Percentiles rank a stretch among this genome's conserved stretches.
Conservation (phyloP, 2,888 invertebrate genomes). For the Cataglyphis cursor region DNA sequence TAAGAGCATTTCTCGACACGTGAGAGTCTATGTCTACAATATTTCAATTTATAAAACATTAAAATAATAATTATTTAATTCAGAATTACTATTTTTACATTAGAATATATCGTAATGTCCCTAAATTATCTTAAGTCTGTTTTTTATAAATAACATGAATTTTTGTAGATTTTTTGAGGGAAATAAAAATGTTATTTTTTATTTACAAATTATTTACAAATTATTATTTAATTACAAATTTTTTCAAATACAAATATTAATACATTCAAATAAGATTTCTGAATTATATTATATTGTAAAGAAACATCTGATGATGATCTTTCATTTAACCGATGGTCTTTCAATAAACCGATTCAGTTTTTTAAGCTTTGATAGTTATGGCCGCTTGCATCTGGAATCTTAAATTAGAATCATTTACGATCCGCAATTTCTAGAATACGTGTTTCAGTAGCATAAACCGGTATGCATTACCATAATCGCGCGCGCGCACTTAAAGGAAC, state of each 20-base stretch:
- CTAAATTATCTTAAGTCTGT: background rate
- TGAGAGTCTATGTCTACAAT: background rate
- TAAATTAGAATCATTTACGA: slow-evolving; percentile 40
- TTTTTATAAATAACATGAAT: background rate
- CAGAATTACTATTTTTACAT: background rate
- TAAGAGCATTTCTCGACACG: background rate
- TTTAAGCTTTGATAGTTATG: background rate
- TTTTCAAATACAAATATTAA: background rate
- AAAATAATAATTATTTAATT: background rate
- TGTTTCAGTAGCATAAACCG: slow-evolving; percentile 31
- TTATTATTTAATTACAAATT: background rate
- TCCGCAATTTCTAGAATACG: slow-evolving; percentile 47
- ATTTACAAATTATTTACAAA: no score
- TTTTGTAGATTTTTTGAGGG: background rate
- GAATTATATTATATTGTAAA: background rate
- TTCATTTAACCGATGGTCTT: background rate
- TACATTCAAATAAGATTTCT: background rate
- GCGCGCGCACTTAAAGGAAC: slow-evolving; percentile 31
- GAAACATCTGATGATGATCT: background rate
- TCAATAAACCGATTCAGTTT: background rate
- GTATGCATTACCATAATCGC: slow-evolving; percentile 50
- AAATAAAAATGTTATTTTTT: background rate
- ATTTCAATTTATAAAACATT: background rate
- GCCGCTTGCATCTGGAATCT: background rate
- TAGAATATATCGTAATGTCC: background rate